Evolutionary conservation across 1,140 invertebrate species (phyloP), one percentile per base, ranked within the genome.

Genomic region (Hestina assimilis): DNA sequence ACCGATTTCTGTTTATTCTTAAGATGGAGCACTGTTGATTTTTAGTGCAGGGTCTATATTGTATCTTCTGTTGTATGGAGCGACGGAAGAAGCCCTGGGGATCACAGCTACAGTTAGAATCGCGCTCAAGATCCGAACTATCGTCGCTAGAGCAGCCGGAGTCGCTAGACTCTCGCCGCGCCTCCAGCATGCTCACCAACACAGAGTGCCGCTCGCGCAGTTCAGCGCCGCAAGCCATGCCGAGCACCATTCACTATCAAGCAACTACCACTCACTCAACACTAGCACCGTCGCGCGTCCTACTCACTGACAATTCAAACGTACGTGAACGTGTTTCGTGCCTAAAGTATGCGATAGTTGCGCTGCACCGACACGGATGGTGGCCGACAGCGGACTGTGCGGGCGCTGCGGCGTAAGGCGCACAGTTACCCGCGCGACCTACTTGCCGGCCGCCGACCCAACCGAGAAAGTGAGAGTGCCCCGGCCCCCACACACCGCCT

Each of bases 1-100:
- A 99, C 68, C 97, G 93, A 89, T 99, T 99, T 80, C 98, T 92
- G 91, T 98, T 99, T 90, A 98, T 98, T 67, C 97, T 92, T 50
- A 98, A 91, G 71, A 99, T 99, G 89, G 96, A 95, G 90, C 97
- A 99, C 91, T 98, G 96, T 87, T 99, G 97, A 87, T 97, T 98
- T 90, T 98, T 98, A 75, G 96, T 98, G 91, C 97, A 99, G 23
- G 97, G 97, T 70, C 97, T 92, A 90, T 98, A 99, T 88, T 98
- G 96, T 63, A 99, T 98, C 91, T 99, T 98, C 91, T 99, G 97
- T 90, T 99, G 97, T 82, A 99, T 98, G 89, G 96, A 95, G 72
- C 94, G 92, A 52, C 94, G 90, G 90, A 96, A 96, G 90, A 95
- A 95, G 69, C 94, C 94, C 95, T 95, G 94, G 57, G 91, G 90